Base-by-base conservation (phyloP, 1,140 invertebrate genomes). In the Drosophila baimaii region DNA sequence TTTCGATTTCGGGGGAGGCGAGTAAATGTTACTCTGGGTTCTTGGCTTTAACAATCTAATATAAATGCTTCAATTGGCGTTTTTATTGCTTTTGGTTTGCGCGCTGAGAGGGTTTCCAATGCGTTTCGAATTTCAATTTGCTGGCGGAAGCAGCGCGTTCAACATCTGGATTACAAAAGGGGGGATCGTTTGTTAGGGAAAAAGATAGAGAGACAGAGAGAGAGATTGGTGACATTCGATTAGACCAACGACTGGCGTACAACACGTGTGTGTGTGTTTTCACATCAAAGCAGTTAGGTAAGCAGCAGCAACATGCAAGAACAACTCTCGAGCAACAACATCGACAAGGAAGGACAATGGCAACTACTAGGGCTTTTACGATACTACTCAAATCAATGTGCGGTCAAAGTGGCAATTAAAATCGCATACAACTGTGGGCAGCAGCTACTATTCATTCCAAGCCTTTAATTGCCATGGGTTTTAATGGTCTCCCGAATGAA, bases 51-150 rank as follows among this genome's bases (percentile, higher is more conserved):
- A 84, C 59, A 71, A 89, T 73, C 74, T 72, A 47, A 71, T 66
- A 49, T 78, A 66, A 72, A 82, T 82, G 59, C 68, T 77, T 82
- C 52, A 78, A 75, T 81, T 89, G 59, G 59, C 68, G 63, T 71
- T 89, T 35, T 77, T 88, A 88, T 84, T 83, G 80, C 68, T 83
- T 79, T 65, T 75, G 63, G 33, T 77, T 83, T 61, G 79, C 68
- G 66, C 70, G 78, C 35, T 68, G 49, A 69, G 61, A 21, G 58
- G 47, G 64, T 77, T 70, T 86, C 78, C 79, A 81, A 78, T 86
- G 75, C 75, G 63, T 77, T 82, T 70, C 49, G 55, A 73, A 49
- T 76, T 86, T 81, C 54, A 79, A 70, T 56, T 71, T 83, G 51
- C 77, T 77, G 64, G 61, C 80, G 47, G 61, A 55, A 64, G 61